phyloP scores from a whole-genome alignment of 2,113 vertebrate species.

The Xyrauchen texanus region DNA sequence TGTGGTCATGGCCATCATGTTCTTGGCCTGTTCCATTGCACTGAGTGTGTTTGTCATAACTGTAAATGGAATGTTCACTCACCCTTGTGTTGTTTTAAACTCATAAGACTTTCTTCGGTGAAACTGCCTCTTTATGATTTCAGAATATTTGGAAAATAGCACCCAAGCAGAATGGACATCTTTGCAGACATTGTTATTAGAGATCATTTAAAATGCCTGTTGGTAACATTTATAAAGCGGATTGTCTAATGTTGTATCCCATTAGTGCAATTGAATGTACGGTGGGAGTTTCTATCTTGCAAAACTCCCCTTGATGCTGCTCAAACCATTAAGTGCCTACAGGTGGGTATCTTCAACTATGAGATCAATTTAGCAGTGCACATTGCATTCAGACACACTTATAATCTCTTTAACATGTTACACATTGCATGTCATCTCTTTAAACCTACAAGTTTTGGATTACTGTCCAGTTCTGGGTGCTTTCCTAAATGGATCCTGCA shows the following conservation, averaged over 20 bases:
- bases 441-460: slow-evolving; percentile 81
- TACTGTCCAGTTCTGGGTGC: slow-evolving; percentile 88
- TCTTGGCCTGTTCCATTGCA: slow-evolving; percentile 87
- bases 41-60: slow-evolving; percentile 71
- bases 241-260: neutral
- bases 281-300: slow-evolving; percentile 93
- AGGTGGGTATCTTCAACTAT: slow-evolving; percentile 96
- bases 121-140: too few relatives aligned
- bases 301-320: slow-evolving; percentile 86
- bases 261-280: slow-evolving; percentile 90
- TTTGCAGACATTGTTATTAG: too few relatives aligned
- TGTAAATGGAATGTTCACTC: too few relatives aligned
- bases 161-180: too few relatives aligned
- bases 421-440: neutral
- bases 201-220: neutral
- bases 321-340: slow-evolving; percentile 90
- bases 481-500: slow-evolving; percentile 92
- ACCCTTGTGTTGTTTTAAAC: too few relatives aligned
- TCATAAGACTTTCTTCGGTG: too few relatives aligned
- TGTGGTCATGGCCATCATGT: slow-evolving; percentile 85
- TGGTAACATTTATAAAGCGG: neutral
- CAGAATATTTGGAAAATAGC: too few relatives aligned
- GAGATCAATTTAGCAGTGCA: slow-evolving; percentile 75
- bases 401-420: neutral
- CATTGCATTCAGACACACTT: too few relatives aligned